Evolutionary conservation across 2,797 vertebrate species (phyloP), one percentile per base, ranked within the genome.

Genomic region (Rhinatrema bivittatum): DNA sequence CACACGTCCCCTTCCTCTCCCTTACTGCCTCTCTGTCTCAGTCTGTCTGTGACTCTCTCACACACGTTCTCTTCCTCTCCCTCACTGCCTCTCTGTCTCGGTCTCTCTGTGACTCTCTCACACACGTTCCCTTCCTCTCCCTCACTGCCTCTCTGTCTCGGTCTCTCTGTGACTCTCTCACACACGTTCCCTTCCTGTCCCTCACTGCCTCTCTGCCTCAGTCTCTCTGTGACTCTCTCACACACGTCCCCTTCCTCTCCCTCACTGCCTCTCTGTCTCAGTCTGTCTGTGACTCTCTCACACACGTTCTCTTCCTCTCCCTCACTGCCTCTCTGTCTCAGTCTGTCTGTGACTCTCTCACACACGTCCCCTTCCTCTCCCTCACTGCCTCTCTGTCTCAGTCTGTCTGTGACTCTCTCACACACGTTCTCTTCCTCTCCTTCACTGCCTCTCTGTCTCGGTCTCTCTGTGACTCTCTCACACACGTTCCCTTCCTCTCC

Each of bases 1-100:
- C 22, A 13, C 54, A 68, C 56, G 61, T 35, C 25, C 42, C 43
- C 60, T 67, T 19, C 6, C 6, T 8, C 11, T 14, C 16, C 16
- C 26, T 28, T 10, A 13, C 15, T 18, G 6, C 13, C 7, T 9
- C 31, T 19, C 19, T n/a, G n/a, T n/a, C n/a, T n/a, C n/a, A n/a
- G n/a, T n/a, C n/a, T n/a, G n/a, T n/a, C n/a, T n/a, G n/a, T n/a
- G n/a, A n/a, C n/a, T n/a, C n/a, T n/a, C n/a, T n/a, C n/a, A n/a
- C n/a, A n/a, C n/a, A n/a, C 56, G 61, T 35, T 25, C 42, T 43
- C 60, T 67, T 19, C 6, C 6, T 8, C 11, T 14, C 16, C 16
- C 26, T 28, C 10, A 13, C n/a, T 25, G 24, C 11, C 24, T 9
- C 24, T 9, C n/a, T 11, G 24, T 25, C 3, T 25, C 24, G 9